Evolutionary conservation across 2,113 vertebrate species (phyloP).

Genomic region (Zosterops lateralis): DNA sequence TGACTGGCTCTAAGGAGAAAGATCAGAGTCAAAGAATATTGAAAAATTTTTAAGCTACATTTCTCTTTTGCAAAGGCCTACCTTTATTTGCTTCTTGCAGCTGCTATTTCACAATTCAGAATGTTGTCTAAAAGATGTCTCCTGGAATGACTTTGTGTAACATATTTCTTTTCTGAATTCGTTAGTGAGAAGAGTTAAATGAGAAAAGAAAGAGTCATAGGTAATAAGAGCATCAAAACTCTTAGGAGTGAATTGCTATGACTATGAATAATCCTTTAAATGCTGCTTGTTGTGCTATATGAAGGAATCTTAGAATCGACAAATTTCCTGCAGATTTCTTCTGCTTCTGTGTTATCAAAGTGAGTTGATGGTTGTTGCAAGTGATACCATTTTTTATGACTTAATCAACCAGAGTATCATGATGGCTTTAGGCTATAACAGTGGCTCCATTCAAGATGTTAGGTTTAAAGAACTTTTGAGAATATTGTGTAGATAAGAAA

Average conservation of each 20-base stretch:
- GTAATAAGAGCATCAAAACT: background rate
- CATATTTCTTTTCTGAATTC: background rate
- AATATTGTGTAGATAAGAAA: background rate
- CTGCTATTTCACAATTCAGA: background rate
- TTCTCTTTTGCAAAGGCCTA: background rate
- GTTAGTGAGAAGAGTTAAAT: background rate
- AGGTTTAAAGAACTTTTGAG: conserved; percentile 4
- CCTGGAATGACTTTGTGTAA: background rate
- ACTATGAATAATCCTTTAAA: background rate
- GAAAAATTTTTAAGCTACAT: background rate
- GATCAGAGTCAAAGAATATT: background rate
- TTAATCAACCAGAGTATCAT: background rate
- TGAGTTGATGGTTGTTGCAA: background rate
- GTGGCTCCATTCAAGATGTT: background rate
- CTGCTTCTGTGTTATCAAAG: background rate
- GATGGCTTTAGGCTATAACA: conserved; percentile 8
- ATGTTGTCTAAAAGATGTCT: background rate
- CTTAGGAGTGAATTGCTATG: background rate
- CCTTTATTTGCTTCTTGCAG: background rate
- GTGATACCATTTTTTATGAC: conserved; percentile 21
- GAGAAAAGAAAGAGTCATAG: background rate
- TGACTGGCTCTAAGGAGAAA: background rate
- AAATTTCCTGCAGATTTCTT: background rate
- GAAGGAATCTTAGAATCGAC: background rate
- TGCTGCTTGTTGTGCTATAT: background rate